Base-by-base conservation (phyloP, 1,140 invertebrate genomes). In the Meloidogyne hapla region DNA sequence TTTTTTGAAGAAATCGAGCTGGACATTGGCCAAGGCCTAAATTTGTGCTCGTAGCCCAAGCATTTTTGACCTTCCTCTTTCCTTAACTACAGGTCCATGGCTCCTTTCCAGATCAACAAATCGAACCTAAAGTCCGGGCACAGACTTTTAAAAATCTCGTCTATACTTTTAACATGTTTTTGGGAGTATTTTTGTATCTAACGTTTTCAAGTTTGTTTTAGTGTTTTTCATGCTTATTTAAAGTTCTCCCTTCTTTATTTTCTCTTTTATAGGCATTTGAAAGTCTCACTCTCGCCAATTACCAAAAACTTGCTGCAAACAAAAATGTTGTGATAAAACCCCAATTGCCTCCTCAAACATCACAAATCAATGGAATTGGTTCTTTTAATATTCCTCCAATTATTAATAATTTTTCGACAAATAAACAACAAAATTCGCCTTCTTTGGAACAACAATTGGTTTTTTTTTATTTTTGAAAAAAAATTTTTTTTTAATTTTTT, bases 391-490 rank as follows among this genome's bases (percentile, higher is more conserved):
- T 56, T 56, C 48, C 48, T n/a, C 48, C 48, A 56, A 56, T 8
- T n/a, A n/a, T 56, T 56, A n/a, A 18, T 56, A 56, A 56, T 33
- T 33, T 33, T 33, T 33, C 33, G 8, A 33, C 33, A 33, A 33
- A 33, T 33, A 33, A 33, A 8, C 33, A 33, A 33, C 33, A 33
- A 33, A 33, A 33, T 56, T 8, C 3, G n/a, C 1, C 18, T 56
- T 56, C 48, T 56, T 56, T 56, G 48, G 48, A 56, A 56, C 48
- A 56, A 56, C 48, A 56, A 56, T 56, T 56, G 18, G 48, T 56
- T 15, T 56, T n/a, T n/a, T 56, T n/a, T 56, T n/a, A 15, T n/a
- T 48, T 18, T 4, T 15, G 13, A 15, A 33, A 33, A 33, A 33
- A 33, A 33, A 5, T 33, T 33, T 33, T 33, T 33, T 33, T 33